Evolutionary conservation across 2,113 vertebrate species (phyloP).

Genomic region (Psilopsiagon aymara): DNA sequence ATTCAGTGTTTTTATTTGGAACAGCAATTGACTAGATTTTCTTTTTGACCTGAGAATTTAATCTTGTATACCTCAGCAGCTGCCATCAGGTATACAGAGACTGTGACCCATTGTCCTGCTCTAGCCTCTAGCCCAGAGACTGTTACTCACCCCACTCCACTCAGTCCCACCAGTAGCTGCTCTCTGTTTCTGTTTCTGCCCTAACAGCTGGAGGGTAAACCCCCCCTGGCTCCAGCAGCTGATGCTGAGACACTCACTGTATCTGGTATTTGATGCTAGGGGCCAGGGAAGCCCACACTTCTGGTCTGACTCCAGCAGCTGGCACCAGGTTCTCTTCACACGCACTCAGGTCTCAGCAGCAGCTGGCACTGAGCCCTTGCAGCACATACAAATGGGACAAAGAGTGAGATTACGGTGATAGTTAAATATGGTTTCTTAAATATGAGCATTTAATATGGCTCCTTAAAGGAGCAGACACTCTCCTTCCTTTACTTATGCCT

Average conservation of each 20-base stretch:
- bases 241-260: not conserved
- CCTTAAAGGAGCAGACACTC: not conserved
- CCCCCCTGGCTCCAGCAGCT: not conserved
- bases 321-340: not conserved
- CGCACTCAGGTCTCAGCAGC: not conserved
- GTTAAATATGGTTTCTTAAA: not conserved
- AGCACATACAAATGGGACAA: not conserved
- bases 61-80: not conserved
- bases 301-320: not conserved
- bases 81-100: not conserved
- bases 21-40: not conserved
- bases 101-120: accelerated
- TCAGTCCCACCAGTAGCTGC: accelerated
- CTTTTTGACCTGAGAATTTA: not conserved
- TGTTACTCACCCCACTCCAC: not conserved
- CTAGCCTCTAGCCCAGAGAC: accelerated
- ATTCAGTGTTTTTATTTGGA: not conserved
- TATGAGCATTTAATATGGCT: not conserved
- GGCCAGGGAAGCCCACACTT: accelerated
- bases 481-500: not conserved
- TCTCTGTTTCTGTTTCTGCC: not conserved
- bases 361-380: not conserved
- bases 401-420: not conserved
- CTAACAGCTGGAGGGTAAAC: not conserved
- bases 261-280: accelerated